Evolutionary conservation across 2,113 vertebrate species (phyloP).

Genomic region (Aphelocoma coerulescens): DNA sequence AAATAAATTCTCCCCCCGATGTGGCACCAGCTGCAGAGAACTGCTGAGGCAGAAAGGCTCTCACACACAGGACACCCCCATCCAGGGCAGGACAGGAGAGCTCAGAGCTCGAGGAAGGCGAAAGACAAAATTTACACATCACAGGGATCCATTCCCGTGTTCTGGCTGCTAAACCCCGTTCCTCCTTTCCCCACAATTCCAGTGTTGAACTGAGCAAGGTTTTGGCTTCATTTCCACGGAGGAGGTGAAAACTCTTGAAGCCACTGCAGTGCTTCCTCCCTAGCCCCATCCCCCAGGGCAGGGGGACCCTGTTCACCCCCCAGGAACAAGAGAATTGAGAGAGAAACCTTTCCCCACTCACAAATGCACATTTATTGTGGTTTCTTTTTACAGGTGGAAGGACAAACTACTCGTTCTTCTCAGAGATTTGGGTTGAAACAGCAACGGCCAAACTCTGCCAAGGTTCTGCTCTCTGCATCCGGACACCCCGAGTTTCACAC

Average conservation of each 20-base stretch:
- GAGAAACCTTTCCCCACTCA: background rate
- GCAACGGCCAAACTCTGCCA: rapidly evolving
- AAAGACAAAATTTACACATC: rapidly evolving
- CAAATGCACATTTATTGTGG: rapidly evolving
- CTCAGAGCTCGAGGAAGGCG: background rate
- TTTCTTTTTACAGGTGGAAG: background rate
- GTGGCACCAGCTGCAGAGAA: background rate
- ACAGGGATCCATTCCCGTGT: background rate
- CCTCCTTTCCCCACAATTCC: background rate
- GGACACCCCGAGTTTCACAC: background rate
- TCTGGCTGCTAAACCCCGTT: background rate
- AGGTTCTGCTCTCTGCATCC: background rate
- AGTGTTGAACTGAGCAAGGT: rapidly evolving
- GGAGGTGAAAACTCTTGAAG: background rate
- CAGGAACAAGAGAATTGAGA: rapidly evolving
- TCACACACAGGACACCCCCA: rapidly evolving
- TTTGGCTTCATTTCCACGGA: background rate
- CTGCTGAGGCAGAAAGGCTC: background rate
- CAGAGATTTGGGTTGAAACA: background rate
- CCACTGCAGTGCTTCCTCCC: rapidly evolving
- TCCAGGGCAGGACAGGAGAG: background rate
- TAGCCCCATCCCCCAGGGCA: background rate
- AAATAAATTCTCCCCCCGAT: rapidly evolving
- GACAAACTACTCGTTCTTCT: rapidly evolving
- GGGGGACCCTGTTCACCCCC: background rate